Base-by-base conservation (phyloP, 1,140 invertebrate species). In the Catajapyx aquilonaris region DNA sequence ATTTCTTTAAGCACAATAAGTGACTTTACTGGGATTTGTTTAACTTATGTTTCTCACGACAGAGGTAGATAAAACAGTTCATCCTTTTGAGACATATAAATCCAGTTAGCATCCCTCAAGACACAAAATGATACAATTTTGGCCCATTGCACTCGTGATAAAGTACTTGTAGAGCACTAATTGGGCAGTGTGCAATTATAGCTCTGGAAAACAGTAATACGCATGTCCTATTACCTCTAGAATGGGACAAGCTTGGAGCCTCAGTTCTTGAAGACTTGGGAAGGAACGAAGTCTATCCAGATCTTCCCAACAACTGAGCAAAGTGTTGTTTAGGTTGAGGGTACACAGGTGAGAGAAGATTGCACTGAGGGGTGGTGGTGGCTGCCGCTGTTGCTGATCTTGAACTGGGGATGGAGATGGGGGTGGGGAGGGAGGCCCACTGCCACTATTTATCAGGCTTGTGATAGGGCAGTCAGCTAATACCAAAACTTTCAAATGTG, bases 391-490 rank as follows among this genome's bases (percentile, higher is more conserved):
- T n/a, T n/a, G n/a, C n/a, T n/a, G n/a, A n/a, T n/a, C n/a, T n/a
- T n/a, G n/a, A n/a, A n/a, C n/a, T n/a, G n/a, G n/a, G n/a, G n/a
- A n/a, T n/a, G n/a, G n/a, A n/a, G n/a, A n/a, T n/a, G n/a, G n/a
- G n/a, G n/a, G n/a, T n/a, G n/a, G n/a, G n/a, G n/a, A n/a, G n/a
- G n/a, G n/a, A n/a, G n/a, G n/a, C n/a, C n/a, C n/a, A n/a, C n/a
- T n/a, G n/a, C n/a, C n/a, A n/a, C n/a, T n/a, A n/a, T n/a, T n/a
- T n/a, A n/a, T n/a, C n/a, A n/a, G n/a, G n/a, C n/a, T n/a, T n/a
- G n/a, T n/a, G n/a, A 85, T 61, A 4, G 79, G 77, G 59, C 83
- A 88, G 43, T 91, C 81, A 17, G 84, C 84, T 3, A 88, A 59
- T 3, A 88, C 71, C 20, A 94, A 57, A 1, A 74, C 73, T 54